phyloP scores from a whole-genome alignment of 2,797 vertebrate species.

The Crocodylus rhombifer region DNA sequence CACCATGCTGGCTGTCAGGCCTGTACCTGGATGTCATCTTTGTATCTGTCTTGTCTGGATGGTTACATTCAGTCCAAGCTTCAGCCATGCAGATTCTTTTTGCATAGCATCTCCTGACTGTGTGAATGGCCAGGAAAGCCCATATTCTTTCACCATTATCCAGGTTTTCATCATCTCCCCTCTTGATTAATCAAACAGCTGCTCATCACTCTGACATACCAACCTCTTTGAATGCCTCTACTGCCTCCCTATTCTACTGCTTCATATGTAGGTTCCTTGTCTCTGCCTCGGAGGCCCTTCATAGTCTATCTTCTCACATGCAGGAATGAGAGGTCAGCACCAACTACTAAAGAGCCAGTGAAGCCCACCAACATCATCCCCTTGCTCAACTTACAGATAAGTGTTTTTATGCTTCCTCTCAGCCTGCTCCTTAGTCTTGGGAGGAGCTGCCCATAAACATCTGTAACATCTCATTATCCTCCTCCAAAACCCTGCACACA shows the following conservation, averaged over 20 bases:
- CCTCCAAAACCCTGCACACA: background rate
- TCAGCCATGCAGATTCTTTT: background rate
- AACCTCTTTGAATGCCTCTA: background rate
- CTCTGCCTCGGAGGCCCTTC: background rate
- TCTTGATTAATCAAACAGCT: no score
- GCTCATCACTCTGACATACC: background rate
- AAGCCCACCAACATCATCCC: background rate
- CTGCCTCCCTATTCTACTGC: background rate
- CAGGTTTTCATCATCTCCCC: background rate
- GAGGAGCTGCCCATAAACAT: background rate
- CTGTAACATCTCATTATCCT: background rate
- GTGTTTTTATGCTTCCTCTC: conserved; percentile 25
- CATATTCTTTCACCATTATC: background rate
- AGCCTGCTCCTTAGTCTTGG: conserved; percentile 3
- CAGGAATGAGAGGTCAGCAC: background rate
- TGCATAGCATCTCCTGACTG: background rate
- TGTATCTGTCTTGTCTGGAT: no score
- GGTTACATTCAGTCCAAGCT: background rate
- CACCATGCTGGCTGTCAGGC: no score
- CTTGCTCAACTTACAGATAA: background rate
- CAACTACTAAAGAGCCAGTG: background rate
- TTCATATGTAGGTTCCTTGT: background rate
- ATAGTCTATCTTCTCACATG: background rate
- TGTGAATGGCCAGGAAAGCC: conserved; percentile 7
- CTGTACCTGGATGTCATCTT: no score